Base-by-base conservation (phyloP, 2,113 vertebrate genomes). In the Petromus typicus region DNA sequence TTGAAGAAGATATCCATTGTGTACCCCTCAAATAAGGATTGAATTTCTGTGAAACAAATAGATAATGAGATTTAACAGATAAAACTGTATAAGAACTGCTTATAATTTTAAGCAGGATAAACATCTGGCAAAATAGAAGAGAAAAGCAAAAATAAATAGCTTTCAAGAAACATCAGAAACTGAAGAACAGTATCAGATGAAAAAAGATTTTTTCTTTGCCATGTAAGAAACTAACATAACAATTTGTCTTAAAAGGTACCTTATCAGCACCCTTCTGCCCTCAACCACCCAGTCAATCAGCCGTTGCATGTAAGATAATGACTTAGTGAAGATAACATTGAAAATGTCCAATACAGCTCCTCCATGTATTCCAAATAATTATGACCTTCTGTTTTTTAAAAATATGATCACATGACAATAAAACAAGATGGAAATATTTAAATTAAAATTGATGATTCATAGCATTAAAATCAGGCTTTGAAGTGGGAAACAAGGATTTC, bases 151-250 rank as follows among this genome's bases (percentile, higher is more conserved):
- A 71, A 71, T 51, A 71, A 84, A 82, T 57, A 75, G 43, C 57
- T 90, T 34, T 93, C 40, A 93, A 91, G 75, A 81, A 79, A 86
- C 16, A 71, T 7, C 13, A 79, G 56, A 90, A 90, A 90, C 37
- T 83, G 14, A 69, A 86, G 7, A 69, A 87, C 5, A 78, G 16
- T 51, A 7, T 76, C 37, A 34, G 37, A 86, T 63, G 40, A 84
- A 78, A 85, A 57, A 9, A 40, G 13, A 82, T 69, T 64, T 92
- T 76, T 76, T 88, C 7, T 91, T 16, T 66, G 61, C 81, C 8
- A 32, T 18, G 9, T 45, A 91, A 18, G 17, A 88, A 90, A 79
- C 32, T 25, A 92, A 27, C 45, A 57, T 37, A 7, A 54, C 25
- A 86, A 76, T 48, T 59, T 54, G 27, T 94, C 76, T 27, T 45